Evolutionary conservation across 2,113 vertebrate species (phyloP).

Genomic region (Nesoenas mayeri): DNA sequence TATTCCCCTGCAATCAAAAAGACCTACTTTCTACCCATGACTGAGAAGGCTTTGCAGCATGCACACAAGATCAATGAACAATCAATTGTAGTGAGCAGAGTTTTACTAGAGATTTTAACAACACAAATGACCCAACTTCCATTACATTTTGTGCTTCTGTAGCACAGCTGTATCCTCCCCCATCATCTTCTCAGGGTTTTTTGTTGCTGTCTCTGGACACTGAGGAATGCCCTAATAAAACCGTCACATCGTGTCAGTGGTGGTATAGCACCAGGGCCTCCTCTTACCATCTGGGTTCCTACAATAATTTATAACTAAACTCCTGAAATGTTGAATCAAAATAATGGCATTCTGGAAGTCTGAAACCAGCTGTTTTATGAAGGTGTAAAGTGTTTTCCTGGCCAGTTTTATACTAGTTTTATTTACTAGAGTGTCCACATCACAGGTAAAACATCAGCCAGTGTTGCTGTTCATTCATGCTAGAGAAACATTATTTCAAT

Average conservation of each 20-base stretch:
- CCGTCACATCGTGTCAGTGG: constrained; percentile 62
- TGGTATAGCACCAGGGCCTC: constrained; percentile 85
- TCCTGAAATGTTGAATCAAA: constrained; percentile 56
- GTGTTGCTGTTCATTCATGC: not conserved
- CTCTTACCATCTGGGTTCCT: constrained; percentile 84
- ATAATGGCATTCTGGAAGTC: not conserved
- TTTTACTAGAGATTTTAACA: not conserved
- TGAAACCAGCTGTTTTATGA: not conserved
- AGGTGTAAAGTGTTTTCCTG: not conserved
- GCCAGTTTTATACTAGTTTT: not conserved
- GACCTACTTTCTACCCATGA: not conserved
- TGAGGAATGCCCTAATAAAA: constrained; percentile 78
- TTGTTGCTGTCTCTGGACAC: constrained; percentile 37
- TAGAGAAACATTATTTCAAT: not conserved
- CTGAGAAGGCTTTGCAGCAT: not conserved
- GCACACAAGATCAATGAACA: not conserved
- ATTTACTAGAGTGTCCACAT: not conserved
- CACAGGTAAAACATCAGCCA: not conserved
- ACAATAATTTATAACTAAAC: constrained; percentile 81
- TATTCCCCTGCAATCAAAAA: not conserved
- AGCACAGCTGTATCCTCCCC: not conserved
- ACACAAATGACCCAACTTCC: not conserved
- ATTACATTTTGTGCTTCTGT: not conserved
- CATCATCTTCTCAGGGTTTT: not conserved
- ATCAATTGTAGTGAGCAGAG: not conserved